Conservation (phyloP, 1,140 invertebrate genomes). For the Holcopasites calliopsidis region DNA sequence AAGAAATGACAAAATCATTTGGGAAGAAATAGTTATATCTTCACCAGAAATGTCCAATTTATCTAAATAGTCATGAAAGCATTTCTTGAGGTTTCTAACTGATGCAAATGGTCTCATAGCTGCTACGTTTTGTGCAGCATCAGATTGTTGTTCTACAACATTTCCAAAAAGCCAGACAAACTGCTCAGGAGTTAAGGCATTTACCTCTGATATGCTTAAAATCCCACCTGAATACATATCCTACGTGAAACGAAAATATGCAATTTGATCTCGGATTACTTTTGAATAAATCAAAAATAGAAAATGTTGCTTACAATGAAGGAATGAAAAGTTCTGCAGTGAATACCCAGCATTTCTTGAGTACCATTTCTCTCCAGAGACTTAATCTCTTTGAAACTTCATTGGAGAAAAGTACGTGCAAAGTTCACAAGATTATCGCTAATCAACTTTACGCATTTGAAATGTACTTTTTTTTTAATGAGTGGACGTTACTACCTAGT, state of each 20-base stretch:
- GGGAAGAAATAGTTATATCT: not conserved
- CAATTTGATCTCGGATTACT: not conserved
- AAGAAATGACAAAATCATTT: not conserved
- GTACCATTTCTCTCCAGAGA: not conserved
- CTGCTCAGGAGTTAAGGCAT: not conserved
- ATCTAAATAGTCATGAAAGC: not conserved
- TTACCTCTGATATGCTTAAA: conserved; percentile 9
- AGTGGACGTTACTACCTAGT: not conserved
- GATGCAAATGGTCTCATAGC: not conserved
- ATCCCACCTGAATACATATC: not conserved
- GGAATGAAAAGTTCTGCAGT: not conserved
- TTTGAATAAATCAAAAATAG: not conserved
- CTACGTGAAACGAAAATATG: conserved; percentile 2
- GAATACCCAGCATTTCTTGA: not conserved
- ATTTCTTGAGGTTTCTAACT: not conserved
- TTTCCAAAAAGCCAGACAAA: conserved; percentile 8
- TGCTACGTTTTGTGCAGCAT: not conserved
- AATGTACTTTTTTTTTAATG: not conserved
- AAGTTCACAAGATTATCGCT: conserved; percentile 17
- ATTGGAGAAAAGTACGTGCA: not conserved
- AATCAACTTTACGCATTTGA: not conserved
- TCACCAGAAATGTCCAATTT: not conserved
- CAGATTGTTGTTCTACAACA: not conserved
- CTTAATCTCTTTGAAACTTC: not conserved
- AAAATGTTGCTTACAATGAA: not conserved